Percentiles rank a stretch among this genome's conserved stretches.
Evolutionary conservation across 53 echinoderm and acorn worm species (phyloP).

Genomic region (Astropecten irregularis): DNA sequence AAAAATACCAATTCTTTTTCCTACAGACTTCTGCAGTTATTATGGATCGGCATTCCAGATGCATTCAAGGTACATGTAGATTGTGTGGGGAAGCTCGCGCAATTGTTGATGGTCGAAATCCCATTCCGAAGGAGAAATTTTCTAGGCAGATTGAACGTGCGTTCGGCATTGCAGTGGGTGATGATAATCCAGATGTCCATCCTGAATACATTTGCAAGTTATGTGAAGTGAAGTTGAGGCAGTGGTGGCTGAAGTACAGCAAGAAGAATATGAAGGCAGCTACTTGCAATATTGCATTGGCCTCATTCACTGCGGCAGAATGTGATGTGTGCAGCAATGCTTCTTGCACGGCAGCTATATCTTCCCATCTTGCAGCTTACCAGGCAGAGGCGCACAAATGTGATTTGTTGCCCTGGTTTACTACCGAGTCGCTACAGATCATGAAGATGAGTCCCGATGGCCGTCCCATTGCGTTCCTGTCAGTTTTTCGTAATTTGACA

Average conservation of each 20-base stretch:
- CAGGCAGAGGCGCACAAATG: too few relatives aligned
- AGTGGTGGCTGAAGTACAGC: conserved; percentile 17
- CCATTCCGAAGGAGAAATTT: neutral
- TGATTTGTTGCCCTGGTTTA: neutral
- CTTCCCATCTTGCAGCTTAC: too few relatives aligned
- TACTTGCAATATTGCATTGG: neutral
- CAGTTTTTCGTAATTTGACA: neutral
- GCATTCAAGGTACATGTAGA: neutral
- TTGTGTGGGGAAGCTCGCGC: conserved; percentile 21
- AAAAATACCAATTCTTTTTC: too few relatives aligned
- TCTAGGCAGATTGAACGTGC: neutral
- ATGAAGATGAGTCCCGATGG: conserved; percentile 1
- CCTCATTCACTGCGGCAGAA: neutral
- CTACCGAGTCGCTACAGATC: neutral
- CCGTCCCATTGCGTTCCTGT: neutral
- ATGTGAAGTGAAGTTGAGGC: neutral
- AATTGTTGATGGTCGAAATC: neutral
- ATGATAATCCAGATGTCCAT: conserved; percentile 3
- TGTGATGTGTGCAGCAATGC: neutral
- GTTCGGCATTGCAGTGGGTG: neutral
- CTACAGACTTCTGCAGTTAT: too few relatives aligned
- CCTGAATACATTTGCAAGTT: conserved; percentile 4
- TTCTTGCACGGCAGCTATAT: neutral
- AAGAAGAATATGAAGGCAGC: conserved; percentile 18
- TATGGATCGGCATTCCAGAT: neutral